phyloP scores from a whole-genome alignment of 2,113 vertebrate genomes.

The Pao palembangensis region DNA sequence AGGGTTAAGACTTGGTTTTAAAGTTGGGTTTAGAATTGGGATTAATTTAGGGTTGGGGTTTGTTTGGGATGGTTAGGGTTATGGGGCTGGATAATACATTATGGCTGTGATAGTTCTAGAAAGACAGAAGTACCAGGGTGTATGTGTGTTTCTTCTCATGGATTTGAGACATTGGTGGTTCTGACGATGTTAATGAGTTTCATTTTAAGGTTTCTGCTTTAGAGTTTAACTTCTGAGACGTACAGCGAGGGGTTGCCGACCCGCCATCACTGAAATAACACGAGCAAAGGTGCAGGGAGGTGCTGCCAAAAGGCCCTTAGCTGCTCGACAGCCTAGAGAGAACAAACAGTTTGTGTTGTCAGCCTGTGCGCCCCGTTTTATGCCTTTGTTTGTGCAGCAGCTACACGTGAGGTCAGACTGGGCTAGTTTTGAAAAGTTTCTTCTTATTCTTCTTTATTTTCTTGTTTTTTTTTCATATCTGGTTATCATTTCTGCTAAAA shows the following conservation, averaged over 20 bases:
- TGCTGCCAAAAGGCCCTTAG: conserved; percentile 22
- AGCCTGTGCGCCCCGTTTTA: conserved; percentile 1
- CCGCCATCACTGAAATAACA: conserved; percentile 61
- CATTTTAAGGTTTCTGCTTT: conserved; percentile 18
- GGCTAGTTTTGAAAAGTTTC: not conserved
- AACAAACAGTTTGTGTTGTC: conserved; percentile 11
- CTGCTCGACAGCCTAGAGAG: conserved; percentile 1
- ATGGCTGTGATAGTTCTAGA: no score
- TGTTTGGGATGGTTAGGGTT: no score
- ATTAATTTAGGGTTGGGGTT: no score
- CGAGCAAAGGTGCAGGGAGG: conserved; percentile 7
- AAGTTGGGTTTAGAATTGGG: no score
- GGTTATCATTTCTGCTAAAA: no score
- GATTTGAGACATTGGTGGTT: conserved; percentile 2
- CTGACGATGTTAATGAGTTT: conserved; percentile 10
- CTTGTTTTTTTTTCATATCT: no score
- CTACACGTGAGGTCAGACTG: conserved; percentile 3
- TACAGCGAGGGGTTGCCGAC: conserved; percentile 39
- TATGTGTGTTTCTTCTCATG: not conserved
- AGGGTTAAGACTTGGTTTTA: no score
- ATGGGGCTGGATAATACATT: no score
- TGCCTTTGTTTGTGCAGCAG: conserved; percentile 31
- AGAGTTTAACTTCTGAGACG: conserved; percentile 21
- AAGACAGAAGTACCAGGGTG: no score
- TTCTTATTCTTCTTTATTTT: no score